These are phyloP conservation scores for Chelmon rostratus DNA, from an alignment of 2,797 vertebrate genomes.

Conservation along the genomic window DNA sequence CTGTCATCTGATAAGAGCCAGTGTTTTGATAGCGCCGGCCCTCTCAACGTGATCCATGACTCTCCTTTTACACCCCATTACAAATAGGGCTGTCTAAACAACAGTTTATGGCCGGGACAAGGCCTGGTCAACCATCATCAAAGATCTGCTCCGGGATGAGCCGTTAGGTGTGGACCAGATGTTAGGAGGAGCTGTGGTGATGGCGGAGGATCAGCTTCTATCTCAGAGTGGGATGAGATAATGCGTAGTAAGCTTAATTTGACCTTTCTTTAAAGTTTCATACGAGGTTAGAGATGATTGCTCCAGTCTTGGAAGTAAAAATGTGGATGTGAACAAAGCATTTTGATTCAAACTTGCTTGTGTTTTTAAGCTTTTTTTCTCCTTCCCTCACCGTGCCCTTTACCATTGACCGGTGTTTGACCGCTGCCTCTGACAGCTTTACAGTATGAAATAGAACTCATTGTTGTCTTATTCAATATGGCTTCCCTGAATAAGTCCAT, in stretches of 20 bases:
- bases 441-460: constrained; percentile 81
- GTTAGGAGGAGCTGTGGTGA: constrained; percentile 54
- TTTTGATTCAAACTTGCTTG: constrained; percentile 2
- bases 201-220: constrained; percentile 27
- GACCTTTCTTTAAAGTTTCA: neutral
- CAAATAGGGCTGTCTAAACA: constrained; percentile 85
- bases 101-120: constrained; percentile 80
- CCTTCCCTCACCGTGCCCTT: constrained; percentile 64
- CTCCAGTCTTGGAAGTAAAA: neutral
- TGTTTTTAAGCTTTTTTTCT: constrained; percentile 4
- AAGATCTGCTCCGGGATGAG: constrained; percentile 70
- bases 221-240: neutral
- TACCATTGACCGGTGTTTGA: constrained; percentile 80
- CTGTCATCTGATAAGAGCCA: constrained; percentile 88
- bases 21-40: constrained; percentile 87
- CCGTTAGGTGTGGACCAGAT: constrained; percentile 75
- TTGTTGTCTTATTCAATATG: constrained; percentile 79
- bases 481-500: constrained; percentile 80
- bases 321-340: neutral
- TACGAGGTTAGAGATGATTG: neutral
- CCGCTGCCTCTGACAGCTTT: constrained; percentile 77
- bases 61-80: constrained; percentile 83
- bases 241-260: neutral
- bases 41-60: constrained; percentile 84
- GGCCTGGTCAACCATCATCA: constrained; percentile 81